Conservation (phyloP, 2,888 invertebrate species). For the Stenodema calcarata region DNA sequence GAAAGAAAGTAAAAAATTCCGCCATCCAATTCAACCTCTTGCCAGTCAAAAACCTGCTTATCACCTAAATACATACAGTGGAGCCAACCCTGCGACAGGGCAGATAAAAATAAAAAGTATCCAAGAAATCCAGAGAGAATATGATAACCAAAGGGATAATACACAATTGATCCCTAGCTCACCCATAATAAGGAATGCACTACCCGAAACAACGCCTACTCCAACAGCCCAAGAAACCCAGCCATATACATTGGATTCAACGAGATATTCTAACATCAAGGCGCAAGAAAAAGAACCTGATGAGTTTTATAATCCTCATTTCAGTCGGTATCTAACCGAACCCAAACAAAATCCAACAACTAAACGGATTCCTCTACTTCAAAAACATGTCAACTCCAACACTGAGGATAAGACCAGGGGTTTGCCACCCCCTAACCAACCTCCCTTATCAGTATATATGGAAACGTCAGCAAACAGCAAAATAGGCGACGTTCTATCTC, state of each 20-base stretch:
- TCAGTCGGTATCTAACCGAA: conserved; percentile 31
- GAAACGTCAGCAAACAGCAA: conserved; percentile 66
- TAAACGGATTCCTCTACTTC: conserved; percentile 41
- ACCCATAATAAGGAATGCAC: neutral
- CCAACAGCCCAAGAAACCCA: neutral
- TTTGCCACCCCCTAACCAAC: conserved; percentile 73
- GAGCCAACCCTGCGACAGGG: neutral
- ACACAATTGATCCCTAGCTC: conserved; percentile 20
- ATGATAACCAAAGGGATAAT: conserved; percentile 58
- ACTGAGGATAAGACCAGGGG: conserved; percentile 26
- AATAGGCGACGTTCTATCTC: conserved; percentile 73
- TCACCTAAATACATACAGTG: conserved; percentile 26
- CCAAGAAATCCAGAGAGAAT: conserved; percentile 58
- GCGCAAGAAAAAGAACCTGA: conserved; percentile 23
- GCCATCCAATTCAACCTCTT: conserved; percentile 52
- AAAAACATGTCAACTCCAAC: conserved; percentile 22
- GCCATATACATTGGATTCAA: neutral
- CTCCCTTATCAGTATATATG: conserved; percentile 82
- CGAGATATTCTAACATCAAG: neutral
- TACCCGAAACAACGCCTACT: neutral
- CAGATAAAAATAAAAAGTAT: conserved; percentile 46
- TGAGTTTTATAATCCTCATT: conserved; percentile 36
- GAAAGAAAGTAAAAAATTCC: conserved; percentile 48
- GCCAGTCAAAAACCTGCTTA: conserved; percentile 48
- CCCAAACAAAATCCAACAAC: conserved; percentile 22